Conservation (phyloP, 1,140 invertebrate genomes). For the Nomia melanderi region DNA sequence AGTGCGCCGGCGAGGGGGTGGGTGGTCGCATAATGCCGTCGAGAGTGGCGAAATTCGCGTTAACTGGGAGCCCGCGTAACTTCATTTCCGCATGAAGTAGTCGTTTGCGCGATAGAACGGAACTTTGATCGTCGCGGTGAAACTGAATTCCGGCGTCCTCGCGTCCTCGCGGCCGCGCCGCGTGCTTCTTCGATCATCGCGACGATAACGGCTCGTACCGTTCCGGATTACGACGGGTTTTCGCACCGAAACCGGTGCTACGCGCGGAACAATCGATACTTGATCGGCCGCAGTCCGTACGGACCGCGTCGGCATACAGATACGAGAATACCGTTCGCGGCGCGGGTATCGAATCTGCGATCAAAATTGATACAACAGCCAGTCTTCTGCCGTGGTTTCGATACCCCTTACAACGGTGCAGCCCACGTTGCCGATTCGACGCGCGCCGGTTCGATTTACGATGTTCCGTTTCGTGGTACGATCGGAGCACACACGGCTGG, state of each 20-base stretch:
- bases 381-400: not conserved
- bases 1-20: not conserved
- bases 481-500: no score
- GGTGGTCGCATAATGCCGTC: conserved; percentile 7
- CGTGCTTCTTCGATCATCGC: conserved; percentile 35
- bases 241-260: not conserved
- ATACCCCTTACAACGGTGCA: not conserved
- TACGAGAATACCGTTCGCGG: not conserved
- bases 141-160: conserved; percentile 17
- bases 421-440: no score
- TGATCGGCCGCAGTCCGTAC: not conserved
- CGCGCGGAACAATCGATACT: conserved; percentile 43
- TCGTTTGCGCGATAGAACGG: conserved; percentile 30
- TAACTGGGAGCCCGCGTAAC: conserved; percentile 24
- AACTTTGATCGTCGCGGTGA: conserved; percentile 25
- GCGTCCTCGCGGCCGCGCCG: not conserved
- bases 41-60: conserved; percentile 23
- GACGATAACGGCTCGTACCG: conserved; percentile 2
- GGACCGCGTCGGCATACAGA: conserved; percentile 7
- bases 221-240: not conserved
- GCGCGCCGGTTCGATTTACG: no score
- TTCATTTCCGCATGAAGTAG: conserved; percentile 42
- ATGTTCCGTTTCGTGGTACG: no score
- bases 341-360: not conserved
- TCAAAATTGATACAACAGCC: not conserved